phyloP scores from a whole-genome alignment of 2,888 invertebrate species.

The Stratiomys singularior region DNA sequence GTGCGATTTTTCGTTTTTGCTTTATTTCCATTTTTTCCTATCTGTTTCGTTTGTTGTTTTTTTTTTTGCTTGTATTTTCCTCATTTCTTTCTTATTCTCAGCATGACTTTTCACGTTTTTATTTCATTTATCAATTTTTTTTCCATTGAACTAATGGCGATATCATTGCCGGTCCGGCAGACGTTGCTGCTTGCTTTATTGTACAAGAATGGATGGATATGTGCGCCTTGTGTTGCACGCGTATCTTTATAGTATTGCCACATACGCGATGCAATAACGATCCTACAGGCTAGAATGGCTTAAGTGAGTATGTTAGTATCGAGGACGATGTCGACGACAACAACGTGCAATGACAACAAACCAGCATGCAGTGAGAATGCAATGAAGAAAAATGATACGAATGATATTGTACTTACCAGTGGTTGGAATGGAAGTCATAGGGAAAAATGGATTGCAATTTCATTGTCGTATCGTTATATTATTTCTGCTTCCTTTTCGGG shows the following conservation, averaged over 20 bases:
- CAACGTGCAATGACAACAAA: too few species aligned
- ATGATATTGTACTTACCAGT: background rate
- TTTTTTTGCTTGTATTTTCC: background rate
- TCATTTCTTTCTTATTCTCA: background rate
- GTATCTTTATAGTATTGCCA: constrained; percentile 7
- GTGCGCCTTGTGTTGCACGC: constrained; percentile 9
- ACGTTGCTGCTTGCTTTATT: too few species aligned
- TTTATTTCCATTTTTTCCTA: background rate
- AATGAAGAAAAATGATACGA: constrained; percentile 16
- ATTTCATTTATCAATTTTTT: constrained; percentile 42
- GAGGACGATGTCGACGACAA: too few species aligned
- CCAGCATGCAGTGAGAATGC: too few species aligned
- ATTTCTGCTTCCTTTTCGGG: constrained; percentile 50
- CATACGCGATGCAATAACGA: background rate
- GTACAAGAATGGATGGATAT: background rate
- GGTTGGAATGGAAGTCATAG: constrained; percentile 7
- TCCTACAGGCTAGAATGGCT: too few species aligned
- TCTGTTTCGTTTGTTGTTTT: background rate
- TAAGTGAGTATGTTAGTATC: too few species aligned
- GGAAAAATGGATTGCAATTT: constrained; percentile 49
- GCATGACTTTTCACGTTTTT: constrained; percentile 40
- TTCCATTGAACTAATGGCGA: background rate
- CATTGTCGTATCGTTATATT: constrained; percentile 49
- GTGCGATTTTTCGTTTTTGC: constrained; percentile 1
- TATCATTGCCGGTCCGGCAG: constrained; percentile 7